Conservation (phyloP, 2,113 vertebrate genomes). For the Elgaria multicarinata region DNA sequence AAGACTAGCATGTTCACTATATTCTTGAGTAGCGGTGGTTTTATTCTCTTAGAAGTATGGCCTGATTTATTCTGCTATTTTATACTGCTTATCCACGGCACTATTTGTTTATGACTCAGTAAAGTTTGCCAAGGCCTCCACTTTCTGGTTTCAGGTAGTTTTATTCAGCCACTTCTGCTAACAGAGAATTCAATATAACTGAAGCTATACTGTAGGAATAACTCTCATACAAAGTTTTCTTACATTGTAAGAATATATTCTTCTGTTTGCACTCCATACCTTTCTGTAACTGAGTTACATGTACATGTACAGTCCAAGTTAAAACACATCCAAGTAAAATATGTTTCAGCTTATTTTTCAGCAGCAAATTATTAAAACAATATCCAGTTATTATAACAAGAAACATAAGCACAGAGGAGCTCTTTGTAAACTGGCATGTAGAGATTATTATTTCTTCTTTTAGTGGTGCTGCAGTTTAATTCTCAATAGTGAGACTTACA, state of each 20-base stretch:
- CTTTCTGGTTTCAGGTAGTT: too few relatives aligned
- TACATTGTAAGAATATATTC: not conserved
- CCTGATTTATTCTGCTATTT: too few relatives aligned
- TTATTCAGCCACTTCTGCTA: too few relatives aligned
- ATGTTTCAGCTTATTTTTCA: not conserved
- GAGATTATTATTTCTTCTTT: not conserved
- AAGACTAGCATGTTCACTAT: too few relatives aligned
- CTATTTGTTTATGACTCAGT: too few relatives aligned
- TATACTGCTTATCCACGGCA: too few relatives aligned
- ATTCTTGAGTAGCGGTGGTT: too few relatives aligned
- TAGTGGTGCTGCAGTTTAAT: not conserved
- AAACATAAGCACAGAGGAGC: not conserved
- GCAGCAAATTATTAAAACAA: not conserved
- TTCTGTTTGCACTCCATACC: not conserved
- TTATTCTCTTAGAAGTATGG: too few relatives aligned
- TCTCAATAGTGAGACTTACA: not conserved
- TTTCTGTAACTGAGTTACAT: not conserved
- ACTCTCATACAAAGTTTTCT: not conserved
- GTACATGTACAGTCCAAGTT: not conserved
- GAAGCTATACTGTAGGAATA: too few relatives aligned
- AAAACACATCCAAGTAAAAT: not conserved
- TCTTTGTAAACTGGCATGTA: not conserved
- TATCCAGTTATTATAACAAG: fast-evolving
- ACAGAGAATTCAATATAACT: not conserved
- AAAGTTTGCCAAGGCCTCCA: too few relatives aligned